Base-by-base conservation (phyloP, 2,888 invertebrate species). In the Ophraella communa region DNA sequence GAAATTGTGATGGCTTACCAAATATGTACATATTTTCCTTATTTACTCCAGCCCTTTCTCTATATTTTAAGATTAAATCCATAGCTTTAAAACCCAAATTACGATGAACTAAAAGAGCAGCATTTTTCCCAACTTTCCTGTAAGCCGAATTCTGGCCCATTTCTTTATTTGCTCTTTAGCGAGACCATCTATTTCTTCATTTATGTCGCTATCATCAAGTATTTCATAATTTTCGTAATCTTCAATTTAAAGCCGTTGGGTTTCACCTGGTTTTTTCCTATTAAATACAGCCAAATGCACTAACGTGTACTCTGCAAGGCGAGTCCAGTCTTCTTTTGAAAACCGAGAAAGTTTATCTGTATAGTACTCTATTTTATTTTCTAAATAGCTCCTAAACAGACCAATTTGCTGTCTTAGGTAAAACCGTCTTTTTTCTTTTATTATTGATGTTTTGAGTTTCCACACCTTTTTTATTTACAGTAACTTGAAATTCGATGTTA, bases 231-330 rank as follows among this genome's bases (percentile, higher is more conserved):
- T 18, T 54, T 53, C 47, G 10, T 54, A 59, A 51, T 64, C 64
- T 7, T 64, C 64, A 7, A 64, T 55, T 39, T 52, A 20, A 23
- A 59, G 18, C 1, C 54, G 52, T 35, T 64, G 64, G 10, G 49
- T 59, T 54, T 64, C 59, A 20, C 64, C 64, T n/a, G 59, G 58
- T 24, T 58, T 30, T 14, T 64, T 64, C 17, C 64, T 53, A 44
- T 64, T 64, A 18, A 64, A 64, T 4, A 59, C 21, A 33, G 59
- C 39, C 21, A 59, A n/a, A 30, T 59, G 58, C 27, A 59, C 59
- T 14, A 64, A 27, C 14, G 55, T 54, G 47, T 54, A 59, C 35
- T 64, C 59, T 8, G 59, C 30, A 11, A 64, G 53, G n/a, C 21
- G 42, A 7, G 10, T 47, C 64, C 64, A 58, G 10, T 47, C 47